phyloP scores from a whole-genome alignment of 2,797 vertebrate species.

The Tokudaia tokunoshimensis region DNA sequence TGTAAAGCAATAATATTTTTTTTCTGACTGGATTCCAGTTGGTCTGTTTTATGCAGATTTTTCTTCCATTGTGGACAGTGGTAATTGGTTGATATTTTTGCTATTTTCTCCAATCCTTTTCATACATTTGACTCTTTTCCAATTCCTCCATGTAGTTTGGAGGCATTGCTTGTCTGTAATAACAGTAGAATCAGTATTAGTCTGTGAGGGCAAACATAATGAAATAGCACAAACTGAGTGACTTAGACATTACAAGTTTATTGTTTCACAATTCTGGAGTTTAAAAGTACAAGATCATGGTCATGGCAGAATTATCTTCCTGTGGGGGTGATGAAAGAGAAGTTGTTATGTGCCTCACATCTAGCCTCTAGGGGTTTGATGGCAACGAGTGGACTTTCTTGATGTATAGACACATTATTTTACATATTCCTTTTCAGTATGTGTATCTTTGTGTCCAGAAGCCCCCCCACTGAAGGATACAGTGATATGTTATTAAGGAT shows the following conservation, averaged over 20 bases:
- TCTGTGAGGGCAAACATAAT: not conserved
- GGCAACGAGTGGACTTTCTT: not conserved
- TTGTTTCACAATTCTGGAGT: slow-evolving; percentile 17
- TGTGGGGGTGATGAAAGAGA: not conserved
- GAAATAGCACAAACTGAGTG: not conserved
- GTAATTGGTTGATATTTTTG: not conserved
- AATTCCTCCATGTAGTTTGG: not conserved
- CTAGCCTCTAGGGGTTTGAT: not conserved
- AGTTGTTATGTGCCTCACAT: not conserved
- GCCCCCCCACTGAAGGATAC: not conserved
- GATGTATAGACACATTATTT: not conserved
- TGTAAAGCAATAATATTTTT: slow-evolving; percentile 26
- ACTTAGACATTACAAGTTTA: not conserved
- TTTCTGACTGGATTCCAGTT: slow-evolving; percentile 35
- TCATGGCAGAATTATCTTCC: not conserved
- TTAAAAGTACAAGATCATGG: not conserved
- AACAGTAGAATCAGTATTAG: slow-evolving; percentile 14
- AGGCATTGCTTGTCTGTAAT: slow-evolving; percentile 6
- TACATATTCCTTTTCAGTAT: not conserved
- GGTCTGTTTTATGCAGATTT: not conserved
- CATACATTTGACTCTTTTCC: not conserved
- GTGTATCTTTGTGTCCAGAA: slow-evolving; percentile 9
- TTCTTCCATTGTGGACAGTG: slow-evolving; percentile 26
- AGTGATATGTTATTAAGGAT: not conserved
- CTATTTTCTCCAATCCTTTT: slow-evolving; percentile 49